phyloP scores from a whole-genome alignment of 2,888 invertebrate species.

The Chaitophorus viminalis region DNA sequence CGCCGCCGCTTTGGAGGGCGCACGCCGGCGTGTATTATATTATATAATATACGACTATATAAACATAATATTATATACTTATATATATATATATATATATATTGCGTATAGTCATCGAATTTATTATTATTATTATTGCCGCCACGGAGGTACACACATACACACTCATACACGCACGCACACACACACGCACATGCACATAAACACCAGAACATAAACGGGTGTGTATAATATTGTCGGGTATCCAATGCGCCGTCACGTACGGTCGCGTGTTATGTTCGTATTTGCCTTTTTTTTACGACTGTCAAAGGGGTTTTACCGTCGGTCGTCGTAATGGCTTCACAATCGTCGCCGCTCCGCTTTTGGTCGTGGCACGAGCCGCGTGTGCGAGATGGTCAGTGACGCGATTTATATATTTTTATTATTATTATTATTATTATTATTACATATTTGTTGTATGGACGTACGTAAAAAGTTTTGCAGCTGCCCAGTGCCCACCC shows the following conservation, averaged over 20 bases:
- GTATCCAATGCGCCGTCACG: constrained; percentile 1
- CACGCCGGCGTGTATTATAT: neutral
- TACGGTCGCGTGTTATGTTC: constrained; percentile 5
- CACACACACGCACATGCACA: neutral
- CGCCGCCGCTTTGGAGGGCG: neutral
- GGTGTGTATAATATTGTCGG: neutral
- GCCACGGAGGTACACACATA: neutral
- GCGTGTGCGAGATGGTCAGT: neutral
- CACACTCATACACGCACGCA: neutral
- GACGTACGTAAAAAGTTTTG: neutral
- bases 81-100: no score
- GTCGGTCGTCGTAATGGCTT: neutral
- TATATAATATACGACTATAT: neutral
- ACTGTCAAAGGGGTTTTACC: neutral
- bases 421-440: neutral
- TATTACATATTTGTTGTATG: neutral
- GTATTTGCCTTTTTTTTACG: neutral
- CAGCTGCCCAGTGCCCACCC: neutral
- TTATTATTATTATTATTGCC: constrained; percentile 1
- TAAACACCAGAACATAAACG: neutral
- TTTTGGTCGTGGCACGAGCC: neutral
- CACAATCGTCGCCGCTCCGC: neutral
- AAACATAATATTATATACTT: no score
- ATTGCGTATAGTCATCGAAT: neutral
- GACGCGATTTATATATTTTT: neutral